phyloP scores from a whole-genome alignment of 2,113 vertebrate species.

The Phylloscopus whistleri region DNA sequence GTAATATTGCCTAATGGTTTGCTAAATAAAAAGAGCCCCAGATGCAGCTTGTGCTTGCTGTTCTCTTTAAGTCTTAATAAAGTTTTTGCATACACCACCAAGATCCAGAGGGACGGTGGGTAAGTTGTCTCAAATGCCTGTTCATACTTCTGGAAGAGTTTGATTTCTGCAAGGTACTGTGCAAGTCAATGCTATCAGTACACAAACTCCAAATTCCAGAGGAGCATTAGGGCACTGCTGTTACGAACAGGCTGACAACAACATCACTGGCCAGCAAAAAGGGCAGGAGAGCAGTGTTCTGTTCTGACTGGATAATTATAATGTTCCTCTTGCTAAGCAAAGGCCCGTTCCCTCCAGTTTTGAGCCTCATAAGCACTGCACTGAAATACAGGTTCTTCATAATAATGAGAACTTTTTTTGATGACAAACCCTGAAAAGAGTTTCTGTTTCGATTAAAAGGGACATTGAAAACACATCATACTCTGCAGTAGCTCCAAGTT shows the following conservation, averaged over 20 bases:
- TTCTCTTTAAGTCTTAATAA: neutral
- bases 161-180: neutral
- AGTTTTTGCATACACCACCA: fast-evolving
- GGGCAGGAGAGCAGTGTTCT: neutral
- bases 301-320: neutral
- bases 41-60: neutral
- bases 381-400: neutral
- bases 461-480: neutral
- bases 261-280: neutral
- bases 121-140: neutral
- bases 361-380: neutral
- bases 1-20: neutral
- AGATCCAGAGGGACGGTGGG: neutral
- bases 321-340: neutral
- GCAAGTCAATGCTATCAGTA: neutral
- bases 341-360: neutral
- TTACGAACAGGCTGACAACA: neutral
- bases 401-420: neutral
- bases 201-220: neutral
- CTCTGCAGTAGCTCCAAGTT: neutral
- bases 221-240: neutral
- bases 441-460: neutral
- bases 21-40: neutral
- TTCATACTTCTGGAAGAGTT: neutral
- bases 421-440: neutral